Base-by-base conservation (phyloP, 2,888 invertebrate genomes). In the Hybos culiciformis region DNA sequence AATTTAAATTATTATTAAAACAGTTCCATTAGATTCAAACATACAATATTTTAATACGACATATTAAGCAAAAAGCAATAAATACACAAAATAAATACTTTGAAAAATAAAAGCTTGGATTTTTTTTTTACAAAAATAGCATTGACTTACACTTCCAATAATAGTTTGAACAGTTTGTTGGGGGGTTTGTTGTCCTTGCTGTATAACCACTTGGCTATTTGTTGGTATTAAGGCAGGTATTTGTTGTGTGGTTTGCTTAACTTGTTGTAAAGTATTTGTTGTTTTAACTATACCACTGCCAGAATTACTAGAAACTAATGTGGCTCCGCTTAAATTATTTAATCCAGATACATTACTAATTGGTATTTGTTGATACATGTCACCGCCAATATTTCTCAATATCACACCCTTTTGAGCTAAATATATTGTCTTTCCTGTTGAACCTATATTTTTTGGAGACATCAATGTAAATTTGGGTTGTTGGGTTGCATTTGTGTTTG, bases 331-430 rank as follows among this genome's bases (percentile, higher is more conserved):
- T 8, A 63, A 52, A 23, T 57, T 55, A 37, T 61, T 56, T 46
- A 66, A 43, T 5, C 58, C 56, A 19, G 61, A 55, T 21, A 65
- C 60, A 50, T 63, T 66, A 33, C 63, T 61, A n/a, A 67, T 60
- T 9, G 66, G 66, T 46, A 67, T 66, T 48, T 64, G 65, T 42
- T 66, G 66, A 48, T 64, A 66, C 54, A 66, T 61, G 42, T 63
- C 65, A 3, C 64, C 61, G 3, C 66, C 65, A 42, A 67, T 65
- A 44, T 61, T 66, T 3, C 66, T 59, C 43, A 66, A 48, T 23
- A 67, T 63, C 3, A 67, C 62, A 20, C 66, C 65, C 48, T 66
- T 66, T 37, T 62, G 63, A 4, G 66, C 61, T 20, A 67, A 54
- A 48, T 65, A 62, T 23, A 66, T 65, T 4, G 66, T 66, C 50